Evolutionary conservation across 2,797 vertebrate genomes (phyloP), one percentile per base, ranked within the genome.

Genomic region (Vipera ursinii): DNA sequence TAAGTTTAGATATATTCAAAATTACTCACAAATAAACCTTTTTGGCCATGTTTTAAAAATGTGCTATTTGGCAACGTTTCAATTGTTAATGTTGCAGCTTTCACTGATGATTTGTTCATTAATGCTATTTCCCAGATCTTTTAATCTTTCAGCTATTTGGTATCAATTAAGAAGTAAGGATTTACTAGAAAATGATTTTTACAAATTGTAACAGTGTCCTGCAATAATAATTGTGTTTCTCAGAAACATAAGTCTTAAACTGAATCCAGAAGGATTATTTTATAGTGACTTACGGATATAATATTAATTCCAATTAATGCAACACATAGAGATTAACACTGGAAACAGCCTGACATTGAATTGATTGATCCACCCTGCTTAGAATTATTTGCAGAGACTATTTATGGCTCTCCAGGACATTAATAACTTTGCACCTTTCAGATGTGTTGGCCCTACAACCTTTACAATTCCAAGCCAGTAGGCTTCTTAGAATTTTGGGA

Each of bases 171-270:
- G 55, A 92, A 94, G 69, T 89, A 91, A 88, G 69, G 78, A 87
- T 94, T 92, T 92, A 86, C 24, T n/a, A 88, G 57, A 38, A 90
- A 93, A 38, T 89, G 89, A 44, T 65, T 90, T 92, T 92, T 94
- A 9, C 73, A 89, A 87, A 32, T 60, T 26, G 61, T 28, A 60
- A n/a, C 38, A 91, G 26, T 78, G 57, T 51, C 59, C 87, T 53
- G 53, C 57, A 87, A 73, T 86, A 88, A 56, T 89, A 60, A 69
- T 86, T 86, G 55, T 78, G 24, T 26, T 78, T 10, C 69, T 87
- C 61, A 86, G 26, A 92, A 89, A 91, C 61, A 20, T 91, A 69
- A 61, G 28, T 86, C 48, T 92, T 94, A 92, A 94, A n/a, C 44
- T 78, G 28, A 89, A 15, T 63, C 55, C 24, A 20, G 69, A 91